Conservation (phyloP, 2,797 vertebrate genomes). For the Eulemur albifrons region DNA sequence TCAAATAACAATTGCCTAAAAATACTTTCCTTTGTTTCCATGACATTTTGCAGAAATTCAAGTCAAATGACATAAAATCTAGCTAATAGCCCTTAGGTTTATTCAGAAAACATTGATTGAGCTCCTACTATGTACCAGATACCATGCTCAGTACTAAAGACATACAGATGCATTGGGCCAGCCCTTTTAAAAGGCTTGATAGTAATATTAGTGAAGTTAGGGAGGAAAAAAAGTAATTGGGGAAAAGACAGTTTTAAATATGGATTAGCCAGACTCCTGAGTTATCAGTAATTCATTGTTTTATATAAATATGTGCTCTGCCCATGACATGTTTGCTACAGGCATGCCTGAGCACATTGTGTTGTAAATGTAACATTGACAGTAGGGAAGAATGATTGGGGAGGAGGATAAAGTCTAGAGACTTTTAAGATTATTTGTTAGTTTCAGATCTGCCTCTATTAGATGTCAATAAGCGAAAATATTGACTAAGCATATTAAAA, state of each 20-base stretch:
- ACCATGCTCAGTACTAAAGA: neutral
- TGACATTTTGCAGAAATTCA: neutral
- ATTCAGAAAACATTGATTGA: neutral
- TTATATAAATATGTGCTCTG: neutral
- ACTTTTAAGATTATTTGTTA: neutral
- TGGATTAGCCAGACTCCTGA: neutral
- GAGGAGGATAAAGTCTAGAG: neutral
- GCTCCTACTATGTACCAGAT: neutral
- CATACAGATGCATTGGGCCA: neutral
- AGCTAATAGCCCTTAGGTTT: neutral
- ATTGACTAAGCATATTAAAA: neutral
- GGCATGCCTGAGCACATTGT: neutral
- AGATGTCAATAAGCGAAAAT: neutral
- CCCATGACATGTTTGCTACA: neutral
- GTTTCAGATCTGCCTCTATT: neutral
- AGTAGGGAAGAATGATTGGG: neutral
- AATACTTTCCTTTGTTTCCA: neutral
- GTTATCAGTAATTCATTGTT: neutral
- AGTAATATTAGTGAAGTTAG: neutral
- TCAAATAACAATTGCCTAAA: conserved; percentile 10
- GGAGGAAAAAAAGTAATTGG: neutral
- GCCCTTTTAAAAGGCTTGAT: neutral
- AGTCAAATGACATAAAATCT: neutral
- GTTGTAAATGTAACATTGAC: neutral
- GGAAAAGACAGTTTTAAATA: neutral